Base-by-base conservation (phyloP, 1,140 invertebrate genomes). In the Bombus terrestris region DNA sequence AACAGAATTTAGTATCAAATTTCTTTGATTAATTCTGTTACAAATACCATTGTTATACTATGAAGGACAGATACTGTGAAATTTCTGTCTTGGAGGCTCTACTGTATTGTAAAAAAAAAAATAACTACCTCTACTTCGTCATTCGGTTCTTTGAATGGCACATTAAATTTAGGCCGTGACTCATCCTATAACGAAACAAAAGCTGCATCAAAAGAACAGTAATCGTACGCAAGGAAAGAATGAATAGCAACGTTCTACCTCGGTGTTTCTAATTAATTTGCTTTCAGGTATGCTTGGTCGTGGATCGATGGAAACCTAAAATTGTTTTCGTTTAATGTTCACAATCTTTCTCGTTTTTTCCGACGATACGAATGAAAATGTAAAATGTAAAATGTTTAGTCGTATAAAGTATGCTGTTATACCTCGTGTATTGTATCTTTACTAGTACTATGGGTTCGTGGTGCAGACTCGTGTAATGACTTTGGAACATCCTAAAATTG, bases 121-220 rank as follows among this genome's bases (percentile, higher is more conserved):
- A 0, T 62, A 15, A 57, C 37, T 83, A 83, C 82, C 82, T 83
- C 74, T 35, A 41, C 41, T 15, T 89, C 76, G 4, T 89, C 80
- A 18, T 80, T 53, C 2, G 79, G 43, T 89, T 88, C 69, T 32
- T 69, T n/a, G 1, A 47, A 75, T 69, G 59, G 73, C 25, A 53
- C 53, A 43, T 86, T 81, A 43, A 53, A 1, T 59, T 78, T 88
- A 69, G 66, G n/a, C 68, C 25, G 1, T 25, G 57, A 12, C 39
- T 12, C 73, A 43, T 86, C 74, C 87, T 89, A 89, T 37, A 81
- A 88, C 62, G 39, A 83, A 53, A 59, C 8, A 37, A 76, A 76
- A 35, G n/a, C 41, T 64, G 66, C 39, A 39, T 66, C 8, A 18
- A 9, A 28, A 41, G 1, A 41, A 28, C 15, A 10, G 1, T 0